Base-by-base conservation (phyloP, 2,797 vertebrate species). In the Clarias laeviceps region DNA sequence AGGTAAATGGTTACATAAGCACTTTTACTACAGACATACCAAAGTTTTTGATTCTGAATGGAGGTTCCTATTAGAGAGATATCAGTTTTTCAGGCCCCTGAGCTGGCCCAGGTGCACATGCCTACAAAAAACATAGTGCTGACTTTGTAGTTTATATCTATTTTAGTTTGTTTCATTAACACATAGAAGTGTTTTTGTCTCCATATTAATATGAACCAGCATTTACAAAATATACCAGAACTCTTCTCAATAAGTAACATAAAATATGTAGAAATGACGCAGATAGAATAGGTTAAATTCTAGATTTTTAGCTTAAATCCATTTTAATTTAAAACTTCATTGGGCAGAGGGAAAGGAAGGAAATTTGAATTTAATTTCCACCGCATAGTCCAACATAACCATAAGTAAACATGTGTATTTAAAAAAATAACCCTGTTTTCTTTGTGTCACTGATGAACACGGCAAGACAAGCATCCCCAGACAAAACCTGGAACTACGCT, bases 401-500 rank as follows among this genome's bases (percentile, higher is more conserved):
- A 34, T 24, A 24, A 12, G 18, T 32, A 20, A 65, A 65, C 7
- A 5, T 80, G 8, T 45, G 11, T 7, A 27, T 45, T 80, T 18
- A 45, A 61, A 12, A 68, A 83, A 74, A 32, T 32, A 57, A 68
- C 27, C 1, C 5, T 57, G 70, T 86, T 84, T 64, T 83, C 37
- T 61, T 82, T 82, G 72, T 15, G 11, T n/a, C 32, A 37, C 27
- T 61, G 34, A 85, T 70, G 83, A 89, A 85, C 69, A 85, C 56
- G 82, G 74, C 54, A 87, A 86, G 86, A 59, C 22, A 7, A 57
- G 77, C 83, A 89, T 74, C 73, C 84, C 85, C 88, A 78, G 86
- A 91, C 90, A 85, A 91, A 93, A 93, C 88, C 91, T 91, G 88
- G 57, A 79, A 88, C 89, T 85, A 8, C 59, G 77, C 87, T 88